Conservation (phyloP, 2,797 vertebrate genomes). For the Clarias laeviceps region DNA sequence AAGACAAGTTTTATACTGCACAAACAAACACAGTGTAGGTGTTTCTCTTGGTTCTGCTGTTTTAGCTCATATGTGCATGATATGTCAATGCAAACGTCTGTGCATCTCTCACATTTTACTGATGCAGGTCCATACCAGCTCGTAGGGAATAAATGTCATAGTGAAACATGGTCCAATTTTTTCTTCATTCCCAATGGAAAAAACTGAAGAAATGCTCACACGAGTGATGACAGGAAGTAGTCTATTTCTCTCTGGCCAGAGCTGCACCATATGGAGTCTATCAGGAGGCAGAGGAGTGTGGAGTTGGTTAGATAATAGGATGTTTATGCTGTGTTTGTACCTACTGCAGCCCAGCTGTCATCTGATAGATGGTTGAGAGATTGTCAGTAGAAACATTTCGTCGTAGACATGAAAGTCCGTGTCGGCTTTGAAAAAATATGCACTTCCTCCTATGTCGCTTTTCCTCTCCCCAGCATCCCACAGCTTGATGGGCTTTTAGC, state of each 20-base stretch:
- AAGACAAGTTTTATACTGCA: neutral
- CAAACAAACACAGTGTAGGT: neutral
- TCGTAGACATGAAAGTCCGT: conserved; percentile 34
- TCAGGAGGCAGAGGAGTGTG: conserved; percentile 31
- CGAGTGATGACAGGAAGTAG: neutral
- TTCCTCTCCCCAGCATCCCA: conserved; percentile 25
- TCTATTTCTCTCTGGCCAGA: conserved; percentile 4
- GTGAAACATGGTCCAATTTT: neutral
- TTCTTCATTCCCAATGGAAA: neutral
- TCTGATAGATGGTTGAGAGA: conserved; percentile 37
- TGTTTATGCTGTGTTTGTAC: conserved; percentile 43
- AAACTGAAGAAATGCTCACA: neutral
- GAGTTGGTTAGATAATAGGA: conserved; percentile 33
- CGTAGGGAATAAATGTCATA: neutral
- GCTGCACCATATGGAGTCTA: conserved; percentile 43
- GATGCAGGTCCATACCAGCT: neutral
- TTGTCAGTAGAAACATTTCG: conserved; percentile 36
- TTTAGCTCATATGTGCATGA: neutral
- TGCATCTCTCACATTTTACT: neutral
- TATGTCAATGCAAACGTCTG: neutral
- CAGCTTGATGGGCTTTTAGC: conserved; percentile 34
- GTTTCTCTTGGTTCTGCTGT: neutral
- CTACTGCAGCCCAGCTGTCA: conserved; percentile 43
- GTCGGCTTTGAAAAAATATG: conserved; percentile 39
- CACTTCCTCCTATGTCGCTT: conserved; percentile 24